These are phyloP conservation scores for Mya arenaria DNA, from an alignment of 1,140 invertebrate genomes.

Conservation along the genomic window DNA sequence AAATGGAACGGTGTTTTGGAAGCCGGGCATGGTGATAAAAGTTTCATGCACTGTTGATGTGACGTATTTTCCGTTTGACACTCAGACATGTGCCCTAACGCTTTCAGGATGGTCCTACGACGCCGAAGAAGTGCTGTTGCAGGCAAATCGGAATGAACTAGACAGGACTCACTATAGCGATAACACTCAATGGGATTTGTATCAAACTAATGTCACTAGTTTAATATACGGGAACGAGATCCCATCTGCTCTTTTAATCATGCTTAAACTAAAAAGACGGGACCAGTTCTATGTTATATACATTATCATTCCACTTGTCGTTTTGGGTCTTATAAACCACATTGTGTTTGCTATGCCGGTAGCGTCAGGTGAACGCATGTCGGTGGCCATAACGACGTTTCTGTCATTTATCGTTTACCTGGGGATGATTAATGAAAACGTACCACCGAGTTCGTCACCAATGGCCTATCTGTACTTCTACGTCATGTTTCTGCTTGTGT, in stretches of 20 bases:
- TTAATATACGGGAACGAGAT: neutral
- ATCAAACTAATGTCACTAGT: neutral
- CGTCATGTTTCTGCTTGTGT: constrained; percentile 6
- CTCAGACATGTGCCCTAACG: neutral
- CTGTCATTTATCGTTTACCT: constrained; percentile 84
- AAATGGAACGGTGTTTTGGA: neutral
- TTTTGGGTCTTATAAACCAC: constrained; percentile 83
- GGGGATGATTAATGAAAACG: constrained; percentile 83
- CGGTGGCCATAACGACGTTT: constrained; percentile 83
- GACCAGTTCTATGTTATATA: constrained; percentile 82
- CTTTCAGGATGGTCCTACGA: neutral
- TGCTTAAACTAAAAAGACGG: constrained; percentile 3
- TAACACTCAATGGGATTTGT: constrained; percentile 40
- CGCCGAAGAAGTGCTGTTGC: constrained; percentile 4
- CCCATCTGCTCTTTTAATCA: neutral
- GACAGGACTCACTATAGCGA: neutral
- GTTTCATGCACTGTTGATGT: constrained; percentile 39
- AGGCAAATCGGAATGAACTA: neutral
- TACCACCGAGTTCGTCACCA: constrained; percentile 83
- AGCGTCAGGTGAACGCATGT: constrained; percentile 84
- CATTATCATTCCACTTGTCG: constrained; percentile 83
- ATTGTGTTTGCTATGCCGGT: constrained; percentile 84
- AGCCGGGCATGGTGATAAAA: neutral
- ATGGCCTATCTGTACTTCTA: constrained; percentile 74
- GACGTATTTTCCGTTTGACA: constrained; percentile 48